These are phyloP conservation scores for Rapana venosa DNA, from an alignment of 2,888 invertebrate genomes.

Conservation along the genomic window DNA sequence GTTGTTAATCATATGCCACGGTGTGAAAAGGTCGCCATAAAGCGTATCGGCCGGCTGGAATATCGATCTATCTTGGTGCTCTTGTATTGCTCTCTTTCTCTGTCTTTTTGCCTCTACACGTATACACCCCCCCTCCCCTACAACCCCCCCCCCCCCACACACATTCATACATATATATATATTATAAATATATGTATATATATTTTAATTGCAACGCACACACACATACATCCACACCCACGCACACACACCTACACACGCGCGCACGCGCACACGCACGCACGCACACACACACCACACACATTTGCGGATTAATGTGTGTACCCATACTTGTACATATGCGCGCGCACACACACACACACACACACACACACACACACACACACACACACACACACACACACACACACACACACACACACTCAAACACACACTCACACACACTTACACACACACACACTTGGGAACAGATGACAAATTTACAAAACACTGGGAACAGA, in stretches of 20 bases:
- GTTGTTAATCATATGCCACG: no score
- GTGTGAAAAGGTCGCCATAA: no score
- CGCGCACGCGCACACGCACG: neutral
- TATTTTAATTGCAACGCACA: no score
- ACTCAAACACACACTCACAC: slow-evolving; percentile 1
- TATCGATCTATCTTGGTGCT: no score
- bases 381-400: neutral
- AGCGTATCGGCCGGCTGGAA: no score
- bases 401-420: neutral
- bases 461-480: neutral
- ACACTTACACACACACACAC: slow-evolving; percentile 18
- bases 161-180: no score
- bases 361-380: slow-evolving; percentile 16
- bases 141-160: no score
- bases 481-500: no score
- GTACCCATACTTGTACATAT: neutral
- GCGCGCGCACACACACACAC: neutral
- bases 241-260: neutral
- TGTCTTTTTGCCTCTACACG: no score
- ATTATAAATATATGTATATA: no score
- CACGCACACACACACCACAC: slow-evolving; percentile 11
- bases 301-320: neutral
- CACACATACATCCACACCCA: slow-evolving; percentile 5
- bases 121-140: no score
- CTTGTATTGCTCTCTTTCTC: no score